Evolutionary conservation across 2,888 invertebrate genomes (phyloP), one percentile per base, ranked within the genome.

Genomic region (Busseola fusca): DNA sequence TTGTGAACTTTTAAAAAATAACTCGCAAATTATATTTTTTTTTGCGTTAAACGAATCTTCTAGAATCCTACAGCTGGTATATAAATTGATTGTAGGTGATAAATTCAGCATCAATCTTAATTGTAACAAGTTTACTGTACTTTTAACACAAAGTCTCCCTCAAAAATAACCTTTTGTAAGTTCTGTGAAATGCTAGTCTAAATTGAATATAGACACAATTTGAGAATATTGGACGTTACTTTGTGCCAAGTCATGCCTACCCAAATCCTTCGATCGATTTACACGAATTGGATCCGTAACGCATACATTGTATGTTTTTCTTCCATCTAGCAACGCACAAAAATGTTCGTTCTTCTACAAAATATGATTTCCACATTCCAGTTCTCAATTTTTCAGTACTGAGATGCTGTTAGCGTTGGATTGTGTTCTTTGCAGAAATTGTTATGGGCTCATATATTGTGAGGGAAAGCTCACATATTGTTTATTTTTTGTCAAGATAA

Each of bases 401-500:
- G 62, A 62, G n/a, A 68, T 74, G 65, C 69, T 64, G 56, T 56
- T 45, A 45, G 25, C 62, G 64, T 42, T 56, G 71, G 62, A 81
- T 77, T 74, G 65, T 66, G 69, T 74, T 74, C 56, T 57, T 72
- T 72, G 34, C 40, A 66, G 63, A 65, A 68, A 65, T 73, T 72
- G 64, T 81, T 80, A 80, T 76, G 65, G 42, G 54, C 62, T 48
- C 66, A 76, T 71, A 65, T 76, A 71, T 72, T 77, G 70, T 58
- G 42, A 71, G 66, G 25, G 63, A 52, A 68, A 66, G 69, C 60
- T 68, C 68, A 52, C 58, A 71, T 54, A 63, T 57, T 62, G 60
- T 69, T 67, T 79, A 70, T 78, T 76, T 76, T 70, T 72, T 76
- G 34, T 80, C 54, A 60, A 64, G 40, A 69, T 82, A 73, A 77